These are phyloP conservation scores for Furcifer pardalis DNA, from an alignment of 2,797 vertebrate species.

Conservation along the genomic window DNA sequence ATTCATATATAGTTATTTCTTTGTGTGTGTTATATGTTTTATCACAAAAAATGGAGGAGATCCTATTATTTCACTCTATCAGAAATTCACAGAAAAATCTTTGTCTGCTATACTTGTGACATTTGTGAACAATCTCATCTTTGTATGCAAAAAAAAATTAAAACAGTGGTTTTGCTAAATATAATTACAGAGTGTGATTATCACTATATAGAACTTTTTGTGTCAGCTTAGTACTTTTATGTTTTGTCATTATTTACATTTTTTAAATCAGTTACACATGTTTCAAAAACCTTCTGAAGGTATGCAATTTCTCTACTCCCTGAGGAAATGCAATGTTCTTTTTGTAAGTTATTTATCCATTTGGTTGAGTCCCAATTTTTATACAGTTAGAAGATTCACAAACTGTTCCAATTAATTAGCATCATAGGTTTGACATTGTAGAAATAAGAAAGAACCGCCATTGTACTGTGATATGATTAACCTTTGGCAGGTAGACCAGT, in stretches of 20 bases:
- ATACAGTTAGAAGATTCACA: neutral
- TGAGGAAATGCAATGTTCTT: neutral
- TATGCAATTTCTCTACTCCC: neutral
- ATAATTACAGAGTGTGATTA: constrained; percentile 12
- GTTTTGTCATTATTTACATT: constrained; percentile 28
- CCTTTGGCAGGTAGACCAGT: neutral
- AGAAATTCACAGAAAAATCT: constrained; percentile 11
- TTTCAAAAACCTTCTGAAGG: constrained; percentile 1
- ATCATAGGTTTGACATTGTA: neutral
- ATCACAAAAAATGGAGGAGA: neutral
- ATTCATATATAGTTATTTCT: constrained; percentile 31
- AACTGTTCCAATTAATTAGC: neutral
- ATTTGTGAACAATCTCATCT: neutral
- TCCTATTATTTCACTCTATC: constrained; percentile 15
- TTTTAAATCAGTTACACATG: constrained; percentile 32
- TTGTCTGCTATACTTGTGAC: constrained; percentile 27
- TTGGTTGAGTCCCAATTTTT: neutral
- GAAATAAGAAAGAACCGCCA: neutral
- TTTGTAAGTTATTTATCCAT: neutral
- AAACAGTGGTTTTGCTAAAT: constrained; percentile 31
- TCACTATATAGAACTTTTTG: constrained; percentile 15
- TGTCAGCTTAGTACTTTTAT: constrained; percentile 14
- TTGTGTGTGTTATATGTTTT: constrained; percentile 26
- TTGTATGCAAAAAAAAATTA: constrained; percentile 26
- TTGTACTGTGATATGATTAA: neutral